phyloP scores from a whole-genome alignment of 2,113 vertebrate genomes.

The Nestor notabilis region DNA sequence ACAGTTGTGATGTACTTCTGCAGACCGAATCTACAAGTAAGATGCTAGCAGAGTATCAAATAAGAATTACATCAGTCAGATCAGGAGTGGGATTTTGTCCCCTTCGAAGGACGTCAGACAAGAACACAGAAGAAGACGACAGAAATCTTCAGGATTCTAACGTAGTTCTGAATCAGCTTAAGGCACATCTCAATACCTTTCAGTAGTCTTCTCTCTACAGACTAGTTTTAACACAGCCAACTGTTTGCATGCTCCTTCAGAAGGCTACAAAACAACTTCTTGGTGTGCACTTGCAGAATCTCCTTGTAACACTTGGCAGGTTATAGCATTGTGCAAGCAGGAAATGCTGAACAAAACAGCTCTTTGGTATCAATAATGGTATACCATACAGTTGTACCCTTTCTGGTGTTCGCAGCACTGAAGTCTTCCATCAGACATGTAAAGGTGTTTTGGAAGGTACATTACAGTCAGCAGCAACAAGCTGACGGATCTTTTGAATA shows the following conservation, averaged over 20 bases:
- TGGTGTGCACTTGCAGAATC: fast-evolving
- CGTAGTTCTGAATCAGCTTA: neutral
- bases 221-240: neutral
- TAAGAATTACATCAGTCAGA: neutral
- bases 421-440: neutral
- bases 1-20: neutral
- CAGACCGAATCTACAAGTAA: neutral
- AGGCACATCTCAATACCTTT: neutral
- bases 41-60: neutral
- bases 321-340: neutral
- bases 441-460: neutral
- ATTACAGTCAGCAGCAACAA: neutral
- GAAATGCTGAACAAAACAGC: neutral
- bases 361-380: too few relatives aligned
- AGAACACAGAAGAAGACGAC: neutral
- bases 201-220: neutral
- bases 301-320: neutral
- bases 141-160: neutral
- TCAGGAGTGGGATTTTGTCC: neutral
- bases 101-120: neutral
- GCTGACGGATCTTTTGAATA: neutral
- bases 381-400: fast-evolving
- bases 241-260: neutral
- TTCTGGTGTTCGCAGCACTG: neutral
- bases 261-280: neutral